phyloP scores from a whole-genome alignment of 2,113 vertebrate species.

The Grallaria varia region DNA sequence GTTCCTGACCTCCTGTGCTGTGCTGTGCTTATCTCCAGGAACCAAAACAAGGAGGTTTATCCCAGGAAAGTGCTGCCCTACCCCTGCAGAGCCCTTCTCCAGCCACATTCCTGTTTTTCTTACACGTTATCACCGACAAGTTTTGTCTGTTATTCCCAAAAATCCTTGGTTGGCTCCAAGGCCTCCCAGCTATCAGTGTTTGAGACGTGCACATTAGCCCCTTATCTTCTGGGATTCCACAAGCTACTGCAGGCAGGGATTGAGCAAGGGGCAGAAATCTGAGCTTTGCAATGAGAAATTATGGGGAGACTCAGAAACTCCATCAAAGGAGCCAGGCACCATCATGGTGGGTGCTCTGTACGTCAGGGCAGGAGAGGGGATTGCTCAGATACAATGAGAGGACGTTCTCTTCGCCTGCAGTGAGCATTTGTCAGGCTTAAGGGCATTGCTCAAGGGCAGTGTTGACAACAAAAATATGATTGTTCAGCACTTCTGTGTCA shows the following conservation, averaged over 20 bases:
- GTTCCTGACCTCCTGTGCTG: rapidly evolving
- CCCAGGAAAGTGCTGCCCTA: not conserved
- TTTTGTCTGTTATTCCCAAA: too few species aligned
- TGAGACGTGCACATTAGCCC: not conserved
- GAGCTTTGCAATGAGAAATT: not conserved
- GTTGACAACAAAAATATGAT: slow-evolving; percentile 30
- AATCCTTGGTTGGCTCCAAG: not conserved
- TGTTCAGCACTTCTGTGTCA: not conserved
- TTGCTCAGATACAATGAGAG: not conserved
- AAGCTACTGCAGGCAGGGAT: rapidly evolving
- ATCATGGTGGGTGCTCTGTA: rapidly evolving
- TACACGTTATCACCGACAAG: rapidly evolving
- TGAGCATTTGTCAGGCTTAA: not conserved
- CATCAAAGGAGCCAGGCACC: too few species aligned
- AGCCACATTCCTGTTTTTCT: not conserved
- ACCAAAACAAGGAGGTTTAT: not conserved
- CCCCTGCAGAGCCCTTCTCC: rapidly evolving
- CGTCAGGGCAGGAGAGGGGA: not conserved
- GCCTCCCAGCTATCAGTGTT: rapidly evolving
- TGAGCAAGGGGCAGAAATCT: rapidly evolving
- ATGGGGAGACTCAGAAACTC: not conserved
- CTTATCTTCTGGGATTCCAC: not conserved
- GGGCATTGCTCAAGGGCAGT: not conserved
- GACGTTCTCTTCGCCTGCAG: not conserved
- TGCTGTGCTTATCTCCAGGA: not conserved